Percentiles rank a stretch among this genome's conserved stretches.
Conservation (phyloP, 2,797 vertebrate species). For the Pampus argenteus region DNA sequence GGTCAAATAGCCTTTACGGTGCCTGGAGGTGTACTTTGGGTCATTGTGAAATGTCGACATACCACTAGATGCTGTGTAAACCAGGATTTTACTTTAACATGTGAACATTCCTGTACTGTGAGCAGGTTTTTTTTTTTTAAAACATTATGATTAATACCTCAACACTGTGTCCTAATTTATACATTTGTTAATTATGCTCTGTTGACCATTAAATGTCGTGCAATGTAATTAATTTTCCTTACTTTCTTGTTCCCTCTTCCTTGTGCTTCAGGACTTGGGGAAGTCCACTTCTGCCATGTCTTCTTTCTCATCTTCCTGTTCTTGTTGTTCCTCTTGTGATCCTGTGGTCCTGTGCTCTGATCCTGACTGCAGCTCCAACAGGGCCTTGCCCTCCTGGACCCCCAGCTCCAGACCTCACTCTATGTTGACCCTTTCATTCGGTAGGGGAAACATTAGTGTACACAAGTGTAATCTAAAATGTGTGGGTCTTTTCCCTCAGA, state of each 20-base stretch:
- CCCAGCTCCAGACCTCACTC: conserved; percentile 74
- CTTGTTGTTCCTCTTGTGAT: conserved; percentile 67
- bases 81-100: too few relatives aligned
- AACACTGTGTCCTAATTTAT: neutral
- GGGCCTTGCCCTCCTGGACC: conserved; percentile 25
- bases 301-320: conserved; percentile 68
- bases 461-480: too few relatives aligned
- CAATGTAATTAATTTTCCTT: neutral
- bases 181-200: neutral
- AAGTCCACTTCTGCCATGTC: conserved; percentile 67
- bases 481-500: too few relatives aligned
- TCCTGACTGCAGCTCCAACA: conserved; percentile 71
- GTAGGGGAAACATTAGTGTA: conserved; percentile 71
- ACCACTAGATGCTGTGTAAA: neutral
- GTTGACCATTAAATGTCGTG: neutral
- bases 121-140: too few relatives aligned
- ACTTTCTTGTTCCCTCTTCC: conserved; percentile 18
- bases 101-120: too few relatives aligned
- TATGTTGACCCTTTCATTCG: conserved; percentile 83
- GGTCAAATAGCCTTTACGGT: too few relatives aligned
- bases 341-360: conserved; percentile 67
- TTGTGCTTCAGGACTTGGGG: conserved; percentile 77
- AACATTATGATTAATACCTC: conserved; percentile 4
- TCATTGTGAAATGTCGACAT: neutral
- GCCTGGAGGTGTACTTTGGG: too few relatives aligned